Conservation (phyloP, 1,140 invertebrate genomes). For the Lordiphosa collinella region DNA sequence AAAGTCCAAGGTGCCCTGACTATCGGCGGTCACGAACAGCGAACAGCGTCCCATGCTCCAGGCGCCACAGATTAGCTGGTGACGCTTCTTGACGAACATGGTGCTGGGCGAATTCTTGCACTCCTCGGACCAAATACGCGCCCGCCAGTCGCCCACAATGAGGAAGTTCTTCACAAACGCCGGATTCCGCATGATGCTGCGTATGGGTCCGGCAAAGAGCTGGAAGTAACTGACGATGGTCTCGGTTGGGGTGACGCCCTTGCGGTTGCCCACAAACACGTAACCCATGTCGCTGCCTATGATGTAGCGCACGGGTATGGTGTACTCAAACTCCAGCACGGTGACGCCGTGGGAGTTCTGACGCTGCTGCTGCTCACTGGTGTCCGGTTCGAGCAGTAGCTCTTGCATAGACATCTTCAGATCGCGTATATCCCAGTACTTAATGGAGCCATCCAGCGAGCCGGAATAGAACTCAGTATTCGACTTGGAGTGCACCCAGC, state of each 20-base stretch:
- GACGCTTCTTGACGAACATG: constrained; percentile 87
- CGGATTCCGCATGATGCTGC: constrained; percentile 90
- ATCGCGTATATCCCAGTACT: constrained; percentile 92
- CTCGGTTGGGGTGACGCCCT: constrained; percentile 87
- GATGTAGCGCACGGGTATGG: constrained; percentile 88
- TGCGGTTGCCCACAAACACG: constrained; percentile 88
- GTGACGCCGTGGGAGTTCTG: constrained; percentile 87
- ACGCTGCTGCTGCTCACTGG: constrained; percentile 83
- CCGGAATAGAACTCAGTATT: constrained; percentile 91
- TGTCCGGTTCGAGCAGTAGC: constrained; percentile 85
- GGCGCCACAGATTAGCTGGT: constrained; percentile 86
- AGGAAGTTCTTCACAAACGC: constrained; percentile 93
- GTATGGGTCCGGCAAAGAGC: constrained; percentile 89
- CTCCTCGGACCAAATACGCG: constrained; percentile 94
- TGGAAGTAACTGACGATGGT: constrained; percentile 84
- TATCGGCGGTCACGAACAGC: constrained; percentile 90
- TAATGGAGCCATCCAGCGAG: constrained; percentile 90
- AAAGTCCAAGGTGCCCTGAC: constrained; percentile 90
- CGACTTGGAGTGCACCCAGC: constrained; percentile 89
- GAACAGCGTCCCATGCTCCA: constrained; percentile 92
- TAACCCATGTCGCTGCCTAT: constrained; percentile 86
- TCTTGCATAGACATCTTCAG: constrained; percentile 86
- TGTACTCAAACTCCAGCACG: constrained; percentile 90
- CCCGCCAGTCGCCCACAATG: constrained; percentile 92
- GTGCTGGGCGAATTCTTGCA: constrained; percentile 92